These are phyloP conservation scores for Cataglyphis altisquamis DNA, from an alignment of 2,888 invertebrate genomes.

Conservation along the genomic window DNA sequence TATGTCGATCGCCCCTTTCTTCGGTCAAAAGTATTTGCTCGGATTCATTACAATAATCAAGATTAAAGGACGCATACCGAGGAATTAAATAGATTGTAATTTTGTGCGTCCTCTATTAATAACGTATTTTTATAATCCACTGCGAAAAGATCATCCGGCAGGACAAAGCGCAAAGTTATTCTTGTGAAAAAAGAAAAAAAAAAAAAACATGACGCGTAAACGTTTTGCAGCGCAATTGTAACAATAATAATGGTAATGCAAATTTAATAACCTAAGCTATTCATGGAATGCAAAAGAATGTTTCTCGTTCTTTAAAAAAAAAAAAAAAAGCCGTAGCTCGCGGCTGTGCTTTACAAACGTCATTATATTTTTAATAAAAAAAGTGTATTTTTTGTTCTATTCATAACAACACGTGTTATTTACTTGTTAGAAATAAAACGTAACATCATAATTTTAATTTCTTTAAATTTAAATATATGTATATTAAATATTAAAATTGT, in stretches of 20 bases:
- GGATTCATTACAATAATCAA: conserved; percentile 34
- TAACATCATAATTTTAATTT: neutral
- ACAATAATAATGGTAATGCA: conserved; percentile 4
- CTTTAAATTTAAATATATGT: neutral
- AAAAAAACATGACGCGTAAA: neutral
- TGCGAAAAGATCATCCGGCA: neutral
- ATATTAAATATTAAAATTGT: neutral
- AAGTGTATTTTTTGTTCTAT: neutral
- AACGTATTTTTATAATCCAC: conserved; percentile 15
- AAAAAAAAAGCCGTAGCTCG: neutral
- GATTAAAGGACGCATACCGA: conserved; percentile 1
- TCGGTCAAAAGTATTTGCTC: conserved; percentile 18
- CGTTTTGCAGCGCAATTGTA: conserved; percentile 7
- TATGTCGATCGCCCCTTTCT: neutral
- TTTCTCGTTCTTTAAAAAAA: neutral
- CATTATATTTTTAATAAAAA: neutral
- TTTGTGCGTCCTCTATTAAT: neutral
- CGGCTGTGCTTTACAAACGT: neutral
- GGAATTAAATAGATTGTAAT: conserved; percentile 19
- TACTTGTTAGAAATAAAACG: neutral
- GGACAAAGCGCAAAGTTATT: neutral
- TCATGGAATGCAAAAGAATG: conserved; percentile 1
- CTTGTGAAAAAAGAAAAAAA: conserved; percentile 2
- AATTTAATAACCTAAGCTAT: conserved; percentile 3
- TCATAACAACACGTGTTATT: neutral